Evolutionary conservation across 2,888 invertebrate genomes (phyloP).

Genomic region (Lobophora halterata): DNA sequence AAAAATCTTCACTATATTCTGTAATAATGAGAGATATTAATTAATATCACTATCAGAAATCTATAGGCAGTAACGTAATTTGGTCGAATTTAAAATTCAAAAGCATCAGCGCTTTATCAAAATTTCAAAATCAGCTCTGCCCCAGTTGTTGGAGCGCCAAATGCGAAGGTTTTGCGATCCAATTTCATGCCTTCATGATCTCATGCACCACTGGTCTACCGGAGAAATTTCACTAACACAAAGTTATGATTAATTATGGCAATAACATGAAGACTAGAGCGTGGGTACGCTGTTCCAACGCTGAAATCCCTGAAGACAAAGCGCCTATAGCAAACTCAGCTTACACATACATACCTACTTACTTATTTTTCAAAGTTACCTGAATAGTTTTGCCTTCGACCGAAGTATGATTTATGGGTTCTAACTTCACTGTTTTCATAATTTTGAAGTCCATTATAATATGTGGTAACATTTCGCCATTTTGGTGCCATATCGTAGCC

Average conservation of each 20-base stretch:
- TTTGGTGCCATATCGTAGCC: constrained; percentile 40
- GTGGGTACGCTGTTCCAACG: constrained; percentile 47
- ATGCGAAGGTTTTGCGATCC: constrained; percentile 66
- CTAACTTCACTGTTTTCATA: constrained; percentile 42
- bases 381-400: constrained; percentile 25
- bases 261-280: constrained; percentile 71
- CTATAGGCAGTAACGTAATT: too few species aligned
- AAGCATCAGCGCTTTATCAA: constrained; percentile 30
- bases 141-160: constrained; percentile 58
- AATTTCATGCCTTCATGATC: constrained; percentile 77
- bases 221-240: constrained; percentile 76
- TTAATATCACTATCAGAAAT: too few species aligned
- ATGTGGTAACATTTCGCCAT: constrained; percentile 7
- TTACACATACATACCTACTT: too few species aligned
- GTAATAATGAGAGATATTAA: too few species aligned
- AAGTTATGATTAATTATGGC: constrained; percentile 79
- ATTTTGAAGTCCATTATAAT: constrained; percentile 3
- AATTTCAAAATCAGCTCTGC: constrained; percentile 56
- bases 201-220: constrained; percentile 69
- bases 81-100: constrained; percentile 22
- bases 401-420: constrained; percentile 30
- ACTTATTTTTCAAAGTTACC: constrained; percentile 24
- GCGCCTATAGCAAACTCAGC: constrained; percentile 33
- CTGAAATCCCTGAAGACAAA: constrained; percentile 37
- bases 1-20: too few species aligned